Evolutionary conservation across 2,888 invertebrate genomes (phyloP).

Genomic region (Pristionchus mayeri): DNA sequence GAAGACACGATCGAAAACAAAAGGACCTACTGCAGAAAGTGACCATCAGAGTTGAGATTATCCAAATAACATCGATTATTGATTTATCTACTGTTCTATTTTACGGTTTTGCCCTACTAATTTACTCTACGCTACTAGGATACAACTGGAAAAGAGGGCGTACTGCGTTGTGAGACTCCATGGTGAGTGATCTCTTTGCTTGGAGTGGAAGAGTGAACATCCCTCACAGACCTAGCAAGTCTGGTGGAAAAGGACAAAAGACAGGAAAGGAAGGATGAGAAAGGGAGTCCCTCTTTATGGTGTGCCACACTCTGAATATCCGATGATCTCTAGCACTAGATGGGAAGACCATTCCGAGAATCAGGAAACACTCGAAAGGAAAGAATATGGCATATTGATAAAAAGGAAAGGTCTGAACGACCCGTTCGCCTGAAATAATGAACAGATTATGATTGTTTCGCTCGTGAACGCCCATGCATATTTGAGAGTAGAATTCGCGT

Average conservation of each 20-base stretch:
- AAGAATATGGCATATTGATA: too few relatives aligned
- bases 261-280: background rate
- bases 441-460: background rate
- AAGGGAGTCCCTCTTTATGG: conserved; percentile 32
- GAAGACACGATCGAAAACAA: background rate
- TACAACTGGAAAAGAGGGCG: background rate
- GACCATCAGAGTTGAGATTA: background rate
- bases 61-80: background rate
- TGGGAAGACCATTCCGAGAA: conserved; percentile 1
- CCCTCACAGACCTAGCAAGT: background rate
- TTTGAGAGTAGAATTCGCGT: background rate
- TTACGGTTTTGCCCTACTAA: too few relatives aligned
- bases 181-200: background rate
- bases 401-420: too few relatives aligned
- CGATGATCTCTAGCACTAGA: conserved; percentile 1
- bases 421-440: background rate
- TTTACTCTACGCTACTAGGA: too few relatives aligned
- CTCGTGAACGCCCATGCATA: background rate
- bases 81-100: too few relatives aligned
- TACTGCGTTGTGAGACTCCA: too few relatives aligned
- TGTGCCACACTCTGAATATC: background rate
- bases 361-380: too few relatives aligned
- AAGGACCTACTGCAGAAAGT: background rate
- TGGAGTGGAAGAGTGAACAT: background rate
- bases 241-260: conserved; percentile 40